Conservation (phyloP, 2,888 invertebrate species). For the Ramazzottius varieornatus region DNA sequence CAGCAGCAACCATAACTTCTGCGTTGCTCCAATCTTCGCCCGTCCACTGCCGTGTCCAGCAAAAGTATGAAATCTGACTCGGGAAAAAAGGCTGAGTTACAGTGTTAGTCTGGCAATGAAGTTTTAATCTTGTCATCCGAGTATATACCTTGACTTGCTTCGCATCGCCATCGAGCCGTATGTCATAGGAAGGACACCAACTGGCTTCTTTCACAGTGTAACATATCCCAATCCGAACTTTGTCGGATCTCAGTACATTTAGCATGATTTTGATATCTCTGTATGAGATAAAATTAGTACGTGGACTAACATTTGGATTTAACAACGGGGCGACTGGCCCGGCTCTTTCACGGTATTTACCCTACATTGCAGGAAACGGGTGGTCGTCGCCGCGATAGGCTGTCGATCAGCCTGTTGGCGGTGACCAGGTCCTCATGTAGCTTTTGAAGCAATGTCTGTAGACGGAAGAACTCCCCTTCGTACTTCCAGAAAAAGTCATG, state of each 20-base stretch:
- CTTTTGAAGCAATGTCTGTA: background rate
- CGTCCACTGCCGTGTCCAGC: background rate
- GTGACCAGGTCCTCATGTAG: background rate
- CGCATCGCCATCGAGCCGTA: slow-evolving; percentile 12
- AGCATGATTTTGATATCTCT: background rate
- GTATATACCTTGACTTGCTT: slow-evolving; percentile 7
- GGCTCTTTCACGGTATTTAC: background rate
- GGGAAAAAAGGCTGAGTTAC: background rate
- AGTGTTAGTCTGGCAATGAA: too few relatives aligned
- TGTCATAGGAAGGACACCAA: slow-evolving; percentile 15
- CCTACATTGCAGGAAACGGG: background rate
- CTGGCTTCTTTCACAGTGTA: slow-evolving; percentile 12
- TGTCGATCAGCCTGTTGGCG: background rate
- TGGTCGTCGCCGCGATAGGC: background rate
- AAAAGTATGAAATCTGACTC: background rate
- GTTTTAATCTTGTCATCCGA: too few relatives aligned
- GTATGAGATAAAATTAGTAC: background rate
- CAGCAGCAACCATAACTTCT: background rate
- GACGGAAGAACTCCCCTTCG: background rate
- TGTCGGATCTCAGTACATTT: background rate
- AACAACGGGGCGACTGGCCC: background rate
- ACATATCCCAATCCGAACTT: slow-evolving; percentile 10
- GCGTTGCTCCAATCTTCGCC: background rate
- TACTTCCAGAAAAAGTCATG: background rate
- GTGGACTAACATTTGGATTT: background rate